Evolutionary conservation across 2,113 vertebrate species (phyloP).

Genomic region (Heterocephalus glaber): DNA sequence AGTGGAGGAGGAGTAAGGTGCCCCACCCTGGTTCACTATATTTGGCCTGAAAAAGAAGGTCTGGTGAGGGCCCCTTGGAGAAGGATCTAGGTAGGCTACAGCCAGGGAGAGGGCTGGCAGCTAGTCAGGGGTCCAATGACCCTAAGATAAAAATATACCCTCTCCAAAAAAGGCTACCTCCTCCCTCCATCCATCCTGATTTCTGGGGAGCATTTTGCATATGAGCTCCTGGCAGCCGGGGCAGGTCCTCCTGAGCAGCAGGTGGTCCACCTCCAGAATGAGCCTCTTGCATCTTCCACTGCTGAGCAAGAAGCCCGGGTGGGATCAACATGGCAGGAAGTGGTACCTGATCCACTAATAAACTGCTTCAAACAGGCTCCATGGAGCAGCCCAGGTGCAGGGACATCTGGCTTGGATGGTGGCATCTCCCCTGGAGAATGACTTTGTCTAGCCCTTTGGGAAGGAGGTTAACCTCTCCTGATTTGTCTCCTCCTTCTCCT

Average conservation of each 20-base stretch:
- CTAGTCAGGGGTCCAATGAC: background rate
- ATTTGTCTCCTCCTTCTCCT: background rate
- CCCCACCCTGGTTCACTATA: background rate
- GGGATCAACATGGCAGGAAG: background rate
- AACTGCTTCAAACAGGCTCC: background rate
- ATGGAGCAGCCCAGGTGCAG: constrained; percentile 12
- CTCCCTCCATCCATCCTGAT: background rate
- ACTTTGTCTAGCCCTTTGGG: constrained; percentile 61
- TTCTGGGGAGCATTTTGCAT: background rate
- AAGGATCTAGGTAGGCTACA: background rate
- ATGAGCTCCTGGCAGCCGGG: background rate
- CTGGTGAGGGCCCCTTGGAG: background rate
- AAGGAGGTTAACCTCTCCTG: background rate
- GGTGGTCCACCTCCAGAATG: background rate
- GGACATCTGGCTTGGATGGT: constrained; percentile 34
- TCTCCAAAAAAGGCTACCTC: background rate
- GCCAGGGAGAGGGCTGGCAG: too few species aligned
- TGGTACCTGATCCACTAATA: constrained; percentile 46
- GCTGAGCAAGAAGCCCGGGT: background rate
- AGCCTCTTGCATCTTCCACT: background rate
- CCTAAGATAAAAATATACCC: background rate
- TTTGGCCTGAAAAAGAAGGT: background rate
- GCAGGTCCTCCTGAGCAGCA: background rate
- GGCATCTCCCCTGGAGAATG: constrained; percentile 50
- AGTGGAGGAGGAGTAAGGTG: background rate